Conservation (phyloP, 1,140 invertebrate species). For the Belonocnema kinseyi region DNA sequence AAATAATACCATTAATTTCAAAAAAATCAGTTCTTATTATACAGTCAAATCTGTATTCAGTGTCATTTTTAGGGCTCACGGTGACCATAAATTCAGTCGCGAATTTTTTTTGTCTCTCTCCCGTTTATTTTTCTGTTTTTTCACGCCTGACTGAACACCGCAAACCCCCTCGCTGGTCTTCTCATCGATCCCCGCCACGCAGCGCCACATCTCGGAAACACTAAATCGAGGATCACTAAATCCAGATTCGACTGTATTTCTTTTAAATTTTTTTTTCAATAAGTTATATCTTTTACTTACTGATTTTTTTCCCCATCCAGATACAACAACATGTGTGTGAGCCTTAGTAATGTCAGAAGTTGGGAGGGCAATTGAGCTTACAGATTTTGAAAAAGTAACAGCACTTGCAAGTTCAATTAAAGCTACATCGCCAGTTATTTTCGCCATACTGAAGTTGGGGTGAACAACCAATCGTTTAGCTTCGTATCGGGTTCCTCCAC, state of each 20-base stretch:
- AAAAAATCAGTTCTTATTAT: no score
- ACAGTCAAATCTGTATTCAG: no score
- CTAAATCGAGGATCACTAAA: no score
- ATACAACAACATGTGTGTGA: conserved; percentile 57
- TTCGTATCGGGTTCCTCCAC: conserved; percentile 55
- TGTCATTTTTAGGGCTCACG: no score
- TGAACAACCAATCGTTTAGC: conserved; percentile 63
- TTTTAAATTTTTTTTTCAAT: not conserved
- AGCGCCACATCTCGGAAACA: no score
- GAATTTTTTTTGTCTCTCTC: no score
- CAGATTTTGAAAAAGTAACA: conserved; percentile 60
- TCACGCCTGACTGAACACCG: no score
- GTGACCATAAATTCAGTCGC: no score
- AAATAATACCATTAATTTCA: not conserved
- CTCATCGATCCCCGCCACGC: no score
- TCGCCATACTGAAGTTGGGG: conserved; percentile 53
- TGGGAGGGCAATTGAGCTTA: conserved; percentile 57
- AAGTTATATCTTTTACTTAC: conserved; percentile 20
- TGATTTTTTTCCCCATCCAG: conserved; percentile 72
- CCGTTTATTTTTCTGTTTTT: no score
- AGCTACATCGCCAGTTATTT: conserved; percentile 73
- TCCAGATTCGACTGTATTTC: not conserved
- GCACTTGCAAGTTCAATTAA: conserved; percentile 65
- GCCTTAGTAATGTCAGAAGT: conserved; percentile 42
- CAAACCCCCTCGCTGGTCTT: no score